phyloP scores from a whole-genome alignment of 2,888 invertebrate genomes.

The Lithophane ornitopus region DNA sequence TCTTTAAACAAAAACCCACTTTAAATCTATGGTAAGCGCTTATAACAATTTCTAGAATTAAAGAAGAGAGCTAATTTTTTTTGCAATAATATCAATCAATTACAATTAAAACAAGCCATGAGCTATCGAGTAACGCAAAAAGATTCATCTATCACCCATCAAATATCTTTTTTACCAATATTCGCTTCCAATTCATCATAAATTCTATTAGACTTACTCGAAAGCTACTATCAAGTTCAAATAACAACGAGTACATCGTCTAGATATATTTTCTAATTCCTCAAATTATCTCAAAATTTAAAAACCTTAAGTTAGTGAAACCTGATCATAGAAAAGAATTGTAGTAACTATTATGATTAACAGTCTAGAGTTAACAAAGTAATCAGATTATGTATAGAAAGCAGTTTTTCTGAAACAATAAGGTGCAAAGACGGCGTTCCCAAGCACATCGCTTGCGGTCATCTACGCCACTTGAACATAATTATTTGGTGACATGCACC shows the following conservation, averaged over 20 bases:
- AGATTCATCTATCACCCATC: slow-evolving; percentile 19
- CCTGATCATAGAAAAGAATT: not conserved
- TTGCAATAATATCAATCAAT: slow-evolving; percentile 21
- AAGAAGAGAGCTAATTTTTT: not conserved
- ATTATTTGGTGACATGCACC: slow-evolving; percentile 80
- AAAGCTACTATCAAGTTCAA: not conserved
- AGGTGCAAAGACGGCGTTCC: slow-evolving; percentile 59
- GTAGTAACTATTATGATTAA: slow-evolving; percentile 10
- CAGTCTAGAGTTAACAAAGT: slow-evolving; percentile 44
- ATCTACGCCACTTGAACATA: slow-evolving; percentile 72
- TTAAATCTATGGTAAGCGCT: too few relatives aligned
- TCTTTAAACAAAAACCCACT: not conserved
- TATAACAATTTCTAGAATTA: not conserved
- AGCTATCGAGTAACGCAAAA: slow-evolving; percentile 24
- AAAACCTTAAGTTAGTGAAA: slow-evolving; percentile 15
- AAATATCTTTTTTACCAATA: not conserved
- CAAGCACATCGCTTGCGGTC: slow-evolving; percentile 63
- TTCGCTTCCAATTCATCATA: not conserved
- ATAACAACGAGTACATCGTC: not conserved
- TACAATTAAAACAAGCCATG: slow-evolving; percentile 5
- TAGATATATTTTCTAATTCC: too few relatives aligned
- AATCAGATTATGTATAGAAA: slow-evolving; percentile 56
- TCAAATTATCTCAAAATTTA: not conserved
- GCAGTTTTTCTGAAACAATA: slow-evolving; percentile 60
- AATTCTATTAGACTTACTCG: not conserved